Evolutionary conservation across 2,888 invertebrate genomes (phyloP), one percentile per base, ranked within the genome.

Genomic region (Hybos culiciformis): DNA sequence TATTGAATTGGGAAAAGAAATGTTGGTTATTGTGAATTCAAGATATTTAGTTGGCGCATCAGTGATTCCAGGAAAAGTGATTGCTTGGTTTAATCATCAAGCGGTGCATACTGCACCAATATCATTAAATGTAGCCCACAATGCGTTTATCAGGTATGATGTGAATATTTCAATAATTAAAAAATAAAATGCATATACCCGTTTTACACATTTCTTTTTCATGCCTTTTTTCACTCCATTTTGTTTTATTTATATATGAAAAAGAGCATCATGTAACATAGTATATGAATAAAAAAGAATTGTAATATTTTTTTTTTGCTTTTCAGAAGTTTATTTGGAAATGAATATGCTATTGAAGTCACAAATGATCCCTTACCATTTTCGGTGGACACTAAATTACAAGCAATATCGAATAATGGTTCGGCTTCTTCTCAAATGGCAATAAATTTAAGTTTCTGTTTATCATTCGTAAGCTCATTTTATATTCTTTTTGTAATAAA

Each of bases 351-450:
- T 3, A 63, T 70, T n/a, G 49, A 42, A 40, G 70, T 80, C 1
- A 67, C 65, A 31, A 87, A 86, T 58, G 67, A 75, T 51, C 87
- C 87, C 0, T 56, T 86, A 32, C 80, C 83, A 2, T 78, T 72
- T 39, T 73, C 70, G 1, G 63, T 74, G 18, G 62, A 66, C 17
- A 72, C 76, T 37, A 64, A 71, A 61, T 74, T 78, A 54, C 67
- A 67, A 55, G 18, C n/a, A 20, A 19, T 6, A 5, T 5, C 2
- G 4, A 6, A 2, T 36, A 46, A 43, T 2, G 59, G 59, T 37
- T 54, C 54, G 17, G 59, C 55, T 51, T 54, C 71, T 52, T 75
- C 75, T 43, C 77, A 80, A 56, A 55, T 82, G 17, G 75, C 83
- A 0, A 74, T 78, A 44, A 81, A 80, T 50, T 68, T 86, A 38